Evolutionary conservation across 2,113 vertebrate genomes (phyloP).

Genomic region (Equus quagga): DNA sequence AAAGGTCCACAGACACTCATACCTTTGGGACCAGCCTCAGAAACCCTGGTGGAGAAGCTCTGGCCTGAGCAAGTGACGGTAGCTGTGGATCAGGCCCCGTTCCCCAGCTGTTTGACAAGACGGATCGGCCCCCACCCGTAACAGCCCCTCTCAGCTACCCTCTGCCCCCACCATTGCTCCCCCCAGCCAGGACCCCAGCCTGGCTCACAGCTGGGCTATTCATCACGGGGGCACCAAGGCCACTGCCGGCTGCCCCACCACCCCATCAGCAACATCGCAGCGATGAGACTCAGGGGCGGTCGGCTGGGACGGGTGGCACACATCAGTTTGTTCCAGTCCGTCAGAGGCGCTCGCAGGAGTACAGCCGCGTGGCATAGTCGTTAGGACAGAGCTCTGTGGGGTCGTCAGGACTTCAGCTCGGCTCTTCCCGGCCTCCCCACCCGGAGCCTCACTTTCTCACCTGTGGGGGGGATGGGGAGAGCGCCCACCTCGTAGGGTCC

Average conservation of each 20-base stretch:
- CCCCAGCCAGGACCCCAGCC: background rate
- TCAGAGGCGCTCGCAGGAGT: fast-evolving
- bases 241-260: fast-evolving
- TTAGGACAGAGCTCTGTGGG: fast-evolving
- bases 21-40: fast-evolving
- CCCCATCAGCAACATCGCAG: background rate
- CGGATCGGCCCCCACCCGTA: fast-evolving
- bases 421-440: too few relatives aligned
- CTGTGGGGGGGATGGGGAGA: background rate
- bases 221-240: background rate
- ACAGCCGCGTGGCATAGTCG: fast-evolving
- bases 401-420: fast-evolving
- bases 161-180: too few relatives aligned
- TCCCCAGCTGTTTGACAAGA: background rate
- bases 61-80: background rate
- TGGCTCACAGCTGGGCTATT: background rate
- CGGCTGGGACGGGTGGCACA: fast-evolving
- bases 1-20: background rate
- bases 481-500: background rate
- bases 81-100: background rate
- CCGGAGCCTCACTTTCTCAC: background rate
- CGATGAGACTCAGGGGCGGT: fast-evolving
- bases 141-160: fast-evolving
- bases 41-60: background rate
- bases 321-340: fast-evolving